phyloP scores from a whole-genome alignment of 1,140 invertebrate genomes.

The Dolichoris vasculosae region DNA sequence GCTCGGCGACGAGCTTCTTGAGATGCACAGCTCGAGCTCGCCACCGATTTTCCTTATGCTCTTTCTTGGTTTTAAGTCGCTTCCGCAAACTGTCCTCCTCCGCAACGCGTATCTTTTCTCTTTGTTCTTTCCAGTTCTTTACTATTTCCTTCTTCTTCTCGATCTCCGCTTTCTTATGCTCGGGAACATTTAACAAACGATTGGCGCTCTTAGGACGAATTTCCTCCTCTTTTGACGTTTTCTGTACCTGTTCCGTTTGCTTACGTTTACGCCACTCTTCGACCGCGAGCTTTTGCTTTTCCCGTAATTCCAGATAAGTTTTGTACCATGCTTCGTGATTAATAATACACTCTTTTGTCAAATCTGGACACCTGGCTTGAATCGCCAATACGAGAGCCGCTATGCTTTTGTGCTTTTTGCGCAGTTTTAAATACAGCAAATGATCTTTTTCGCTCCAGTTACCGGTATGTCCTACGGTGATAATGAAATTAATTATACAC shows the following conservation, averaged over 20 bases:
- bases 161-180: slow-evolving; percentile 47
- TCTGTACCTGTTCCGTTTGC: slow-evolving; percentile 31
- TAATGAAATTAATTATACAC: neutral
- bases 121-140: slow-evolving; percentile 65
- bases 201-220: no score
- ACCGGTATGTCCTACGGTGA: slow-evolving; percentile 64
- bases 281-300: slow-evolving; percentile 63
- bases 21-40: slow-evolving; percentile 52
- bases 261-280: slow-evolving; percentile 64
- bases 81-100: slow-evolving; percentile 60
- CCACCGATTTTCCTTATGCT: slow-evolving; percentile 55
- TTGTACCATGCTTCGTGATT: slow-evolving; percentile 73
- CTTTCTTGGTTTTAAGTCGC: slow-evolving; percentile 51
- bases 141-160: slow-evolving; percentile 63
- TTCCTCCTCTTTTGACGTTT: neutral
- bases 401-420: slow-evolving; percentile 63
- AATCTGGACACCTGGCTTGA: slow-evolving; percentile 66
- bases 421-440: slow-evolving; percentile 64
- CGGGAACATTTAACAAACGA: neutral
- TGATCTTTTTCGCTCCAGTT: slow-evolving; percentile 70
- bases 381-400: slow-evolving; percentile 62
- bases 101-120: slow-evolving; percentile 57
- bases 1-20: slow-evolving; percentile 59
- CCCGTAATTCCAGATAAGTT: slow-evolving; percentile 64
- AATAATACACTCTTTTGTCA: slow-evolving; percentile 64